Base-by-base conservation (phyloP, 2,888 invertebrate species). In the Cylloceria caligata region DNA sequence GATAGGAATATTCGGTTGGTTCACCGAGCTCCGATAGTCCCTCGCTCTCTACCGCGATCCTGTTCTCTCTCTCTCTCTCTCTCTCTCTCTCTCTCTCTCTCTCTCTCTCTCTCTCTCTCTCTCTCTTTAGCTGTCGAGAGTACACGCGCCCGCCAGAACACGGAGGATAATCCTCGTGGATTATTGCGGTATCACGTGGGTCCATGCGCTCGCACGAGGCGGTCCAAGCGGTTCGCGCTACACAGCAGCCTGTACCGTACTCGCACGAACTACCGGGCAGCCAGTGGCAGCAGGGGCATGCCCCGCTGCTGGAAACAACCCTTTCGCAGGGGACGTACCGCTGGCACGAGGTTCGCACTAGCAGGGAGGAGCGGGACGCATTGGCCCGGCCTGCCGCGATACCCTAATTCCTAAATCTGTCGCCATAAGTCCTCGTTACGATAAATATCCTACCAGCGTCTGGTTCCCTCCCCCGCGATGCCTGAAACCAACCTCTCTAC, bases 381-480 rank as follows among this genome's bases (percentile, higher is more conserved):
- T 86, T 88, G 89, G 88, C 90, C 89, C 90, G 89, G 89, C 89
- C 89, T 89, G 89, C 89, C 89, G 92, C 91, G 91, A 92, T 92
- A 92, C 92, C 92, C 92, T 92, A 92, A 92, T 92, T 92, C 92
- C 92, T 91, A 92, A 92, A 92, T 92, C 92, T 92, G 92, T 92
- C 92, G 92, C 92, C 92, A 92, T 92, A 92, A 92, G 92, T 92
- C 92, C 92, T 92, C 90, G 92, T 92, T 92, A 92, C 92, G 90
- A 92, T 92, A 92, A 92, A 92, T 92, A 92, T 91, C 92, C 91
- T 87, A 86, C 86, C 87, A 87, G 86, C 87, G 88, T 88, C 88
- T 87, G 87, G 84, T 84, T 11, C 52, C 78, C 69, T 42, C 67
- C 65, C 74, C 60, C 74, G 71, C 75, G 67, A 71, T 52, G 71